Evolutionary conservation across 2,113 vertebrate species (phyloP), one percentile per base, ranked within the genome.

Genomic region (Proterorhinus semilunaris): DNA sequence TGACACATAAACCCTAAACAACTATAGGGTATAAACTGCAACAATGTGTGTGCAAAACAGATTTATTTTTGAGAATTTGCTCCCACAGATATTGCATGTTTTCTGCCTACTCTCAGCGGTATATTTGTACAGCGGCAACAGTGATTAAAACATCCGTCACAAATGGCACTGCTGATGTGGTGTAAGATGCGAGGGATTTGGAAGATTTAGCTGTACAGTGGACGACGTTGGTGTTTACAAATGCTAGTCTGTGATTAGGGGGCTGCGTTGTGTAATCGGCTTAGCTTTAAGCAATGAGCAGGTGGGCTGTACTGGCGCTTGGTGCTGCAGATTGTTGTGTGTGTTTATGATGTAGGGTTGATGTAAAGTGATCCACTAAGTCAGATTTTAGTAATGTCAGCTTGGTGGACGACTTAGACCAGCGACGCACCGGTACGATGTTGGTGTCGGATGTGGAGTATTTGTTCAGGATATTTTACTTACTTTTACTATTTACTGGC

Each of bases 211-310:
- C 85, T 78, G 84, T 85, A 77, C 73, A 78, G 81, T 81, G 47
- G 80, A 83, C 76, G 80, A 85, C 86, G 80, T 85, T 17, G 69
- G 76, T 83, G 84, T 88, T 83, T 88, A 83, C 85, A 78, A 79
- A 86, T 66, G 76, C 79, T 71, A 82, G 27, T 42, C 75, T 83
- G 83, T 86, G 90, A 85, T 92, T 90, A 90, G 79, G 83, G 72
- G 78, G 83, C 62, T 72, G 79, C 62, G 58, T 83, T 84, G 84
- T 85, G 80, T 91, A 91, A 91, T 89, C 90, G 79, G 88, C 87
- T 91, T 90, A 90, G 84, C 61, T 67, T 75, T 68, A 62, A 85
- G 85, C 74, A 67, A 75, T 83, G 85, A 88, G 85, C 82, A 87
- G 88, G 86, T 89, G 86, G 86, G 84, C 58, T 83, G 78, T 69